Evolutionary conservation across 2,113 vertebrate genomes (phyloP).

Genomic region (Sorex araneus): DNA sequence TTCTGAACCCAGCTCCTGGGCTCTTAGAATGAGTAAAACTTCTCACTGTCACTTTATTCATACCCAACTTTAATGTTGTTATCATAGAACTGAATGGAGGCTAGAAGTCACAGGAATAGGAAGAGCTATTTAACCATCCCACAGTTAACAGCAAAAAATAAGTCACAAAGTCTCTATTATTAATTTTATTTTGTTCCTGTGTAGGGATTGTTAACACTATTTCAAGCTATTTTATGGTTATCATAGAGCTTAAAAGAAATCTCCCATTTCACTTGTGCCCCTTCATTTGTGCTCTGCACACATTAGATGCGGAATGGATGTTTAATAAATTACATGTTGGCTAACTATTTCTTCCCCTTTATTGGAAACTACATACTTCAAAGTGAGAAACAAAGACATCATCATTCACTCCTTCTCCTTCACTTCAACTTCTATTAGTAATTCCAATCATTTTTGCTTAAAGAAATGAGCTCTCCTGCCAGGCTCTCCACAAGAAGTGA

Average conservation of each 20-base stretch:
- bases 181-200: background rate
- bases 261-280: background rate
- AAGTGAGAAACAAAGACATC: background rate
- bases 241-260: background rate
- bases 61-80: slow-evolving; percentile 8
- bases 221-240: background rate
- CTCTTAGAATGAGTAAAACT: background rate
- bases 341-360: background rate
- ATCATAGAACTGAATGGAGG: background rate
- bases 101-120: background rate
- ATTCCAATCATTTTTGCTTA: background rate
- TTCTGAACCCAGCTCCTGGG: background rate
- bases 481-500: too few species aligned
- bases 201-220: background rate
- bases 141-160: background rate
- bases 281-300: background rate
- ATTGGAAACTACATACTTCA: background rate
- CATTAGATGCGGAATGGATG: background rate
- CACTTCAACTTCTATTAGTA: background rate
- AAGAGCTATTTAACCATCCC: background rate
- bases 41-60: background rate
- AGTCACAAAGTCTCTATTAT: background rate
- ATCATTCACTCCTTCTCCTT: background rate
- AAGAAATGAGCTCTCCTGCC: slow-evolving; percentile 22
- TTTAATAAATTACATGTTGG: background rate